phyloP scores from a whole-genome alignment of 2,797 vertebrate genomes.

The Diceros bicornis region DNA sequence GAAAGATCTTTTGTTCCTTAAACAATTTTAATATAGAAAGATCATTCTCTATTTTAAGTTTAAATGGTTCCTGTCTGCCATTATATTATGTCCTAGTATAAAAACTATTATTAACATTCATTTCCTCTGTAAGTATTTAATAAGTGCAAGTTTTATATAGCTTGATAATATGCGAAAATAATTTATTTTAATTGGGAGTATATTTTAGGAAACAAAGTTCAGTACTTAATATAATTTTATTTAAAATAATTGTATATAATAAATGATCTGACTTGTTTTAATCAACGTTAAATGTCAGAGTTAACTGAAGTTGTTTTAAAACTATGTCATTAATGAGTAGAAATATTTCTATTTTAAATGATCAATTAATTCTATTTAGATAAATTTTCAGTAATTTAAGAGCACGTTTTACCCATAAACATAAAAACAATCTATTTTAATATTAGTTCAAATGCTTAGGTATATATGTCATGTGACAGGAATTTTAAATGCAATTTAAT shows the following conservation, averaged over 20 bases:
- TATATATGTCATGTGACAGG: not conserved
- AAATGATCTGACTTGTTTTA: conserved; percentile 38
- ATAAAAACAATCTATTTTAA: conserved; percentile 59
- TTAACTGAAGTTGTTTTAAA: conserved; percentile 51
- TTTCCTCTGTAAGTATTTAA: conserved; percentile 63
- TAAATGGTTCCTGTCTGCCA: conserved; percentile 50
- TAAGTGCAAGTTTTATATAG: conserved; percentile 66
- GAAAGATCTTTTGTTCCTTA: conserved; percentile 76
- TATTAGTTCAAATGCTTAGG: conserved; percentile 36
- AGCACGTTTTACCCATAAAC: conserved; percentile 27
- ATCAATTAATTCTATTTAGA: conserved; percentile 40
- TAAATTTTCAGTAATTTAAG: conserved; percentile 58
- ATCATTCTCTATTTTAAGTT: conserved; percentile 66
- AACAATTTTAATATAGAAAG: conserved; percentile 77
- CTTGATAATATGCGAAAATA: conserved; percentile 29
- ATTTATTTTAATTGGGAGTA: conserved; percentile 46
- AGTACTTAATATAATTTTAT: conserved; percentile 48
- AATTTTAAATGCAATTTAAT: conserved; percentile 42
- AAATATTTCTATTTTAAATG: conserved; percentile 69
- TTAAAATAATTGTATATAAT: conserved; percentile 57
- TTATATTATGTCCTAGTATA: not conserved
- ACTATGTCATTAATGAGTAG: conserved; percentile 11
- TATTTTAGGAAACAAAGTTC: conserved; percentile 60
- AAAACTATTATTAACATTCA: conserved; percentile 62
- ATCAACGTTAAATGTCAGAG: not conserved